Conservation (phyloP, 30 jellyfish, hydroid and myxozoan species). For the Euphysa ruthae region DNA sequence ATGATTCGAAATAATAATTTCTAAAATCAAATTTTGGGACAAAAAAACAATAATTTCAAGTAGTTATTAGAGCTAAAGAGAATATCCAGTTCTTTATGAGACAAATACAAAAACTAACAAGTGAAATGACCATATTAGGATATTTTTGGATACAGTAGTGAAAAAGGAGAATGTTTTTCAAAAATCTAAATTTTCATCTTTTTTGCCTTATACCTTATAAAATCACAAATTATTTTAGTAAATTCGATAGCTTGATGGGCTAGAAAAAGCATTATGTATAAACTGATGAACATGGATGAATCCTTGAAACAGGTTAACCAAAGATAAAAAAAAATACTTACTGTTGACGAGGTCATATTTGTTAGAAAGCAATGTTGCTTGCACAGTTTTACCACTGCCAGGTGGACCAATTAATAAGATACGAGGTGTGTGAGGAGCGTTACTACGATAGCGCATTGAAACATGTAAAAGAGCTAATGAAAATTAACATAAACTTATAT, state of each 20-base stretch:
- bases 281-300: neutral
- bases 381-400: conserved; percentile 88
- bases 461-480: conserved; percentile 36
- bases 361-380: conserved; percentile 69
- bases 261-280: neutral
- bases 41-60: too few relatives aligned
- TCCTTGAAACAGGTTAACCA: neutral
- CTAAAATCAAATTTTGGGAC: too few relatives aligned
- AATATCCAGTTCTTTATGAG: too few relatives aligned
- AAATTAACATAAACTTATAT: too few relatives aligned
- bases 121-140: too few relatives aligned
- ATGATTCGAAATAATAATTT: too few relatives aligned
- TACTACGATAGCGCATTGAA: conserved; percentile 42
- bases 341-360: conserved; percentile 75
- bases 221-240: neutral
- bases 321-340: neutral
- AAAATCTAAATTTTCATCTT: too few relatives aligned
- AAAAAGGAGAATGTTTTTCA: too few relatives aligned
- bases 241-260: neutral
- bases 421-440: conserved; percentile 94
- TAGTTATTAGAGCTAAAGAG: too few relatives aligned
- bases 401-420: conserved; percentile 82
- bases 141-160: too few relatives aligned
- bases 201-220: too few relatives aligned
- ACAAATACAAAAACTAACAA: too few relatives aligned